These are phyloP conservation scores for Daubentonia madagascariensis DNA, from an alignment of 2,113 vertebrate genomes.

Conservation along the genomic window DNA sequence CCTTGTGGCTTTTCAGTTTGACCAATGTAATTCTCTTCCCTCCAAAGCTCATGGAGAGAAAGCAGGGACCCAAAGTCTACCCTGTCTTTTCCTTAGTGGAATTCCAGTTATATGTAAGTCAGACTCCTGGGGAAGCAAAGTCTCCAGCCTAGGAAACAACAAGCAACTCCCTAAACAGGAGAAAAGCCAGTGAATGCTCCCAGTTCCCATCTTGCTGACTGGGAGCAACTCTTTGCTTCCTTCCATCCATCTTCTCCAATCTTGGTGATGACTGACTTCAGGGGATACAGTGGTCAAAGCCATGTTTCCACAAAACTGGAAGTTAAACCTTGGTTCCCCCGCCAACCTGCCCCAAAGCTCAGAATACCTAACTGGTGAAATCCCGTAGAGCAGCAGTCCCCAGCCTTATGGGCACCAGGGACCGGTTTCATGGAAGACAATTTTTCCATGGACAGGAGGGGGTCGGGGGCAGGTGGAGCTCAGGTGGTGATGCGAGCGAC, in stretches of 20 bases:
- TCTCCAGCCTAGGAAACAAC: not conserved
- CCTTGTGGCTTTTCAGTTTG: not conserved
- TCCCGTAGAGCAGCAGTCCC: not conserved
- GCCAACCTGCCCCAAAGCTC: not conserved
- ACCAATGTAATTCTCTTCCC: not conserved
- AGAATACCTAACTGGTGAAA: not conserved
- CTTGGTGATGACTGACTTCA: not conserved
- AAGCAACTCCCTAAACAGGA: not conserved
- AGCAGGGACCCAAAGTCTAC: not conserved
- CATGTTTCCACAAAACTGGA: not conserved
- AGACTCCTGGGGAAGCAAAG: not conserved
- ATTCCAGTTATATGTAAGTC: not conserved
- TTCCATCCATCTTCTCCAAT: not conserved
- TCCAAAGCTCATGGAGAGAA: not conserved
- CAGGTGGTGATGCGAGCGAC: too few species aligned
- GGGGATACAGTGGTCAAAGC: not conserved
- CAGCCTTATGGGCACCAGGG: too few species aligned
- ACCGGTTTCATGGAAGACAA: too few species aligned
- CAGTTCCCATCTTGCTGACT: not conserved
- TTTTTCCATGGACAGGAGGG: too few species aligned
- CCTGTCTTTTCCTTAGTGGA: not conserved
- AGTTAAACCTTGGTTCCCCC: not conserved
- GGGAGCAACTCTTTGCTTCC: not conserved
- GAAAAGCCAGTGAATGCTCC: not conserved
- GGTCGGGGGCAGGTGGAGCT: too few species aligned